Conservation (phyloP, 2,888 invertebrate genomes). For the Chrysolina haemoptera region DNA sequence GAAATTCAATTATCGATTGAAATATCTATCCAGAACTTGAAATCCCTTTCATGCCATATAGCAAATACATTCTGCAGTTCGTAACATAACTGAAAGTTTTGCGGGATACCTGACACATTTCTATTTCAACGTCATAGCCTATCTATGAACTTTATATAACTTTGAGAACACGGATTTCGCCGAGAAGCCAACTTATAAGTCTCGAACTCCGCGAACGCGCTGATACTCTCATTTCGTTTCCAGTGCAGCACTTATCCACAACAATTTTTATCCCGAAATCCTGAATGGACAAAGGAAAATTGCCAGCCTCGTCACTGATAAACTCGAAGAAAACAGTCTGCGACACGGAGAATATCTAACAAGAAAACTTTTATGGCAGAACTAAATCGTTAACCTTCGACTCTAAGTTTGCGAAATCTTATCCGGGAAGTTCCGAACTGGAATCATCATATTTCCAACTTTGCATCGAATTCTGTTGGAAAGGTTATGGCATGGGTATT, state of each 20-base stretch:
- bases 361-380: constrained; percentile 36
- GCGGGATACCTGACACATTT: constrained; percentile 13
- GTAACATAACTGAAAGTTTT: not conserved
- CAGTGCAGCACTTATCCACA: constrained; percentile 14
- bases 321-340: constrained; percentile 16
- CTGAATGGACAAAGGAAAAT: constrained; percentile 4
- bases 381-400: constrained; percentile 41
- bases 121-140: constrained; percentile 7
- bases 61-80: not conserved
- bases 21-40: not conserved
- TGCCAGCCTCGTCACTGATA: constrained; percentile 21
- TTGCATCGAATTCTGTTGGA: not conserved
- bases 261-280: constrained; percentile 19
- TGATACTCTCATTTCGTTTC: constrained; percentile 4
- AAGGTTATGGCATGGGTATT: not conserved
- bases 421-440: constrained; percentile 19
- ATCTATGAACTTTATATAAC: constrained; percentile 20
- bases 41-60: not conserved
- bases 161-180: constrained; percentile 14
- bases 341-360: constrained; percentile 21
- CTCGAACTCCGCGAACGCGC: not conserved
- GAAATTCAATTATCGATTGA: not conserved
- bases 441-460: not conserved
- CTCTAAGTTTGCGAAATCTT: constrained; percentile 37
- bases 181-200: constrained; percentile 11